Evolutionary conservation across 2,797 vertebrate species (phyloP).

Genomic region (Kryptopterus vitreolus): DNA sequence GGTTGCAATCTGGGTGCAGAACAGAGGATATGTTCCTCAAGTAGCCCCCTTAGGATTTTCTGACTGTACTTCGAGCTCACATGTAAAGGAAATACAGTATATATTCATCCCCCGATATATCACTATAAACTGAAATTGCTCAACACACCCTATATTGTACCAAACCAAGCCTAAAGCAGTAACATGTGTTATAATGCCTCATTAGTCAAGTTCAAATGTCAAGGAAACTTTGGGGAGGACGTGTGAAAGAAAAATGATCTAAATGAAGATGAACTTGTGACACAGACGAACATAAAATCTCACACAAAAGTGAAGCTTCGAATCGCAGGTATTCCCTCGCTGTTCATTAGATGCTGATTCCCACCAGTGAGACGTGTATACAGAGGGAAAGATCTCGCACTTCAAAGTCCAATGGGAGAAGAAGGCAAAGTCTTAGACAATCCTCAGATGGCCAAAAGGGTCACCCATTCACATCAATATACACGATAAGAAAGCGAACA

Average conservation of each 20-base stretch:
- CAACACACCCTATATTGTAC: neutral
- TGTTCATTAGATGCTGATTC: neutral
- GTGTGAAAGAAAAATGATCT: neutral
- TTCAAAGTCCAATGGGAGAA: slow-evolving; percentile 46
- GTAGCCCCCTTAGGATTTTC: neutral
- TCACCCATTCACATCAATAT: slow-evolving; percentile 57
- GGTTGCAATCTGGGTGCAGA: neutral
- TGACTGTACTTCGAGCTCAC: neutral
- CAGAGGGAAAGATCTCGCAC: slow-evolving; percentile 22
- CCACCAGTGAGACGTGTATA: slow-evolving; percentile 15
- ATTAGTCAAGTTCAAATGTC: neutral
- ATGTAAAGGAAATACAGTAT: neutral
- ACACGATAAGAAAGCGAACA: slow-evolving; percentile 54
- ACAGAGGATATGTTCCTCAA: neutral
- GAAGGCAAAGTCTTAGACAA: slow-evolving; percentile 19
- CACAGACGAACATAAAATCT: neutral
- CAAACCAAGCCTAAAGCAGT: neutral
- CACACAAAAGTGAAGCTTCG: slow-evolving; percentile 5
- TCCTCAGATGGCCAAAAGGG: slow-evolving; percentile 44
- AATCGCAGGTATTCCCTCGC: neutral
- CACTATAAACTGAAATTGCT: neutral
- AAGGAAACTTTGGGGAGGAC: neutral
- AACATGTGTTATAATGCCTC: neutral
- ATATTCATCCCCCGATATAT: neutral
- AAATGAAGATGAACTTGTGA: slow-evolving; percentile 6